Base-by-base conservation (phyloP, 1,140 invertebrate genomes). In the Bombus pascuorum region DNA sequence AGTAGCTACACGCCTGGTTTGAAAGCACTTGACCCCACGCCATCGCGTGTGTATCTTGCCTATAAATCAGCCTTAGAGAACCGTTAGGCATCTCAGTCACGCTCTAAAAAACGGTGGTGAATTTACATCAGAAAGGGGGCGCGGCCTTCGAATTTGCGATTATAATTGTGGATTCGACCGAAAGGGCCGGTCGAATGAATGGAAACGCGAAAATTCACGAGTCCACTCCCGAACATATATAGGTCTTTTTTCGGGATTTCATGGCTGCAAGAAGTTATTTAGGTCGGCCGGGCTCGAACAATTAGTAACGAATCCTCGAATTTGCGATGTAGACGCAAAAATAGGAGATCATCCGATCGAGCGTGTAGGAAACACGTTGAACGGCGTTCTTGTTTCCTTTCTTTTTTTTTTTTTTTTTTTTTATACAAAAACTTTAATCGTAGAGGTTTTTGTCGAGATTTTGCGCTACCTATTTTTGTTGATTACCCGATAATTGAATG, bases 61-160 rank as follows among this genome's bases (percentile, higher is more conserved):
- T 65, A 65, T 79, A 73, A 80, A 85, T 80, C 83, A 80, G 22
- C 28, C 25, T 42, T 34, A 13, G 28, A 80, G 68, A 22, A 76
- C 47, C 68, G 72, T 39, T 79, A 34, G 39, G n/a, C 42, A 25
- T 39, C 77, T 73, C 68, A 47, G 77, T 53, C 53, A 73, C 53
- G 68, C 68, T 80, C 77, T 28, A 53, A 80, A 84, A 80, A 85
- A 62, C 42, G 53, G 28, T 53, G 32, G n/a, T 28, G 1, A 53
- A 85, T 85, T 80, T 85, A 15, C 77, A 65, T 65, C 0, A 25
- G 53, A 53, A 53, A 39, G 42, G 42, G 32, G 72, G 39, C 5
- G 68, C 39, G 34, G 65, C 53, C 37, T 78, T 78, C 22, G 71
- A 78, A 70, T 70, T 53, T 68, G 47, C 32, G 65, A 83, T 77